Evolutionary conservation across 2,797 vertebrate genomes (phyloP).

Genomic region (Crocodylus rhombifer): DNA sequence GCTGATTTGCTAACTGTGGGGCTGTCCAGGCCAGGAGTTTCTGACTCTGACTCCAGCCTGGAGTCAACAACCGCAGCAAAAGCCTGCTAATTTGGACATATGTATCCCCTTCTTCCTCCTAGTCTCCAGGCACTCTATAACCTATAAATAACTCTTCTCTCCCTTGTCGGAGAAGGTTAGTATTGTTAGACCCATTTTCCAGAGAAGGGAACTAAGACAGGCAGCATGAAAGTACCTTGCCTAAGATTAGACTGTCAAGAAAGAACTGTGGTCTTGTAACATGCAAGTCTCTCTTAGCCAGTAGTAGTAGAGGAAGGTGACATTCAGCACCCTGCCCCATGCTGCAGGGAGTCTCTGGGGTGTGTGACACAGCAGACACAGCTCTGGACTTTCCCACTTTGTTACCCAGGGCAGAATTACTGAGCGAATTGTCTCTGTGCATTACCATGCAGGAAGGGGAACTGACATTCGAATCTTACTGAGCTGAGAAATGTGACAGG

Average conservation of each 20-base stretch:
- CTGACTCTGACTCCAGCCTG: background rate
- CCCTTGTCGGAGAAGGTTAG: background rate
- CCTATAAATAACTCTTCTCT: background rate
- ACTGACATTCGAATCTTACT: background rate
- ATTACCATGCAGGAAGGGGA: background rate
- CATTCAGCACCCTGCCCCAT: background rate
- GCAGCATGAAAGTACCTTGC: background rate
- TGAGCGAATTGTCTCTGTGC: background rate
- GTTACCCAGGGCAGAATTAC: background rate
- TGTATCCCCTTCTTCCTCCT: background rate
- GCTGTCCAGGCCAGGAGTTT: background rate
- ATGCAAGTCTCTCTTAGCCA: background rate
- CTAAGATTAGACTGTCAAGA: background rate
- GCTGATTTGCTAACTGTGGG: accelerated
- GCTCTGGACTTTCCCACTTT: background rate
- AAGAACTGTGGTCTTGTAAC: background rate
- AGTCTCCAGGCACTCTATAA: background rate
- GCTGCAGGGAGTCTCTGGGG: background rate
- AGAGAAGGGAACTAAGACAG: background rate
- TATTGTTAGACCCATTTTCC: background rate
- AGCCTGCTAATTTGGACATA: background rate
- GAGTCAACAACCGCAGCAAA: background rate
- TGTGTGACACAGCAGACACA: background rate
- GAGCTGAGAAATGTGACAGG: background rate
- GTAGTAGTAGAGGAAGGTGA: background rate